Percentiles rank a stretch among this genome's conserved stretches.
Conservation (phyloP, 2,113 vertebrate species). For the Carassius auratus region DNA sequence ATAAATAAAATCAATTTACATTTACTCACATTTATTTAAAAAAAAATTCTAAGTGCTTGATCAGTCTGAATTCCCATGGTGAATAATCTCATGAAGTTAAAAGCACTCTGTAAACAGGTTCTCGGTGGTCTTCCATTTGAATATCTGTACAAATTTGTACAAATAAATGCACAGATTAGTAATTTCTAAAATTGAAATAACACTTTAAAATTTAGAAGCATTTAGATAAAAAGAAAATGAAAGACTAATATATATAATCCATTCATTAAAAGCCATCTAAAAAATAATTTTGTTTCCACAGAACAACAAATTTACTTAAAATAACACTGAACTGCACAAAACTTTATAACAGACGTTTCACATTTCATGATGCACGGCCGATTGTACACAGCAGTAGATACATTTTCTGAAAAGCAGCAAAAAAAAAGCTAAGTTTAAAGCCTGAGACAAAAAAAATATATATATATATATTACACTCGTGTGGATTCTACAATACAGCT, state of each 20-base stretch:
- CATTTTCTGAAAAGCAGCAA: conserved; percentile 50
- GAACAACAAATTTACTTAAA: background rate
- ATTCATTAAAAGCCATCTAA: conserved; percentile 15
- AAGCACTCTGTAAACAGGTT: background rate
- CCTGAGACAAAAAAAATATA: conserved; percentile 32
- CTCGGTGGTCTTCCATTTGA: background rate
- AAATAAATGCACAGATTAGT: background rate
- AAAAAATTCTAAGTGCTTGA: background rate
- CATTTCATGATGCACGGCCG: conserved; percentile 46
- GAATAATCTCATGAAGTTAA: background rate
- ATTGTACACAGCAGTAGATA: conserved; percentile 63
- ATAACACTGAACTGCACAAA: conserved; percentile 32
- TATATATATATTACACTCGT: conserved; percentile 54
- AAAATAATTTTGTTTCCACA: conserved; percentile 1
- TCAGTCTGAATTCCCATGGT: background rate
- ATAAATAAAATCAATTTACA: background rate
- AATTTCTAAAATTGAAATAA: background rate
- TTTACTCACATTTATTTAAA: background rate
- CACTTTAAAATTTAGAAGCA: no score
- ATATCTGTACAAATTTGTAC: background rate
- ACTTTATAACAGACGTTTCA: conserved; percentile 22
- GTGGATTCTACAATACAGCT: conserved; percentile 71
- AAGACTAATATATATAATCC: background rate
- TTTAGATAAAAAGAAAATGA: background rate
- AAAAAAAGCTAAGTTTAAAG: conserved; percentile 47